Conservation (phyloP, 2,113 vertebrate species). For the Seriola dumerili region DNA sequence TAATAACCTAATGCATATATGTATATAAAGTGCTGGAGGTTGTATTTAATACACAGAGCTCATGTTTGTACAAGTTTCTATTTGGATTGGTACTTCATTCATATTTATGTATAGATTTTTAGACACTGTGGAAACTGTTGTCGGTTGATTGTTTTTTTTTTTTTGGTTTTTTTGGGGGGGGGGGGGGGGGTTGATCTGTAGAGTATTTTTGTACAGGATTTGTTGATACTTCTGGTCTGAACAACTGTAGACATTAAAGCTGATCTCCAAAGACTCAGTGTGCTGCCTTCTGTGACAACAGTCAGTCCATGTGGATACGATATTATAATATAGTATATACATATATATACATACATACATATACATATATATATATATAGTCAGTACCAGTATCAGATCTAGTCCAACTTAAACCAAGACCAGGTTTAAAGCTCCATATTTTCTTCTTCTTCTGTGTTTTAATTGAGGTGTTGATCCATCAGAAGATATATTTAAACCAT, state of each 20-base stretch:
- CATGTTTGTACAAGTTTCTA: slow-evolving; percentile 33
- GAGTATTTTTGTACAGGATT: slow-evolving; percentile 77
- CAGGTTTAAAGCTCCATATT: too few relatives aligned
- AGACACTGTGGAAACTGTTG: slow-evolving; percentile 41
- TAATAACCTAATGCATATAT: slow-evolving; percentile 33
- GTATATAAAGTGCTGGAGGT: slow-evolving; percentile 49
- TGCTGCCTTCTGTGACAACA: slow-evolving; percentile 2
- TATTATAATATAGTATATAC: background rate
- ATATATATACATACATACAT: too few relatives aligned
- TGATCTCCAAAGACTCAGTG: background rate
- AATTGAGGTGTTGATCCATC: too few relatives aligned
- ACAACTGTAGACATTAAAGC: slow-evolving; percentile 67
- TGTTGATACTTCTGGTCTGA: slow-evolving; percentile 55
- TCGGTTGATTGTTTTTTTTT: slow-evolving; percentile 49
- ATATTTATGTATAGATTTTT: slow-evolving; percentile 27
- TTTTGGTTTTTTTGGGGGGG: slow-evolving; percentile 1
- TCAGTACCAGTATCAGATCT: too few relatives aligned
- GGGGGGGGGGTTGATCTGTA: slow-evolving; percentile 3
- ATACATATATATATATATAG: too few relatives aligned
- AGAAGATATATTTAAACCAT: too few relatives aligned
- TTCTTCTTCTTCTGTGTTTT: too few relatives aligned
- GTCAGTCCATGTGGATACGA: background rate
- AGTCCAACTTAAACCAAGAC: too few relatives aligned
- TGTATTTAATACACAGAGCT: slow-evolving; percentile 74
- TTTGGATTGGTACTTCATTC: slow-evolving; percentile 33